Evolutionary conservation across 2,888 invertebrate genomes (phyloP).

Genomic region (Piscicola geometra): DNA sequence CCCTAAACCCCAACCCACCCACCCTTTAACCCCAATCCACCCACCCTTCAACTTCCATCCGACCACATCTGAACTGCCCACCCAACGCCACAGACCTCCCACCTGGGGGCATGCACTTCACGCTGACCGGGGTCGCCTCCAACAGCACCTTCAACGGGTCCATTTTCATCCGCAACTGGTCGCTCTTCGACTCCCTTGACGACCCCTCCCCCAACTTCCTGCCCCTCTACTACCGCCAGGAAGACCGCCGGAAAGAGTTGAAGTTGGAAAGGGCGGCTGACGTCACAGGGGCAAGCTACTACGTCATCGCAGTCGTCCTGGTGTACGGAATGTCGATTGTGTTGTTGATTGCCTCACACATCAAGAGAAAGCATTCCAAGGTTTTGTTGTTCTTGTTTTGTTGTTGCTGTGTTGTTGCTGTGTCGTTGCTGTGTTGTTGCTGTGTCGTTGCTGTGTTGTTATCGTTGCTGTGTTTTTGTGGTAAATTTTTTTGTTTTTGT

Average conservation of each 20-base stretch:
- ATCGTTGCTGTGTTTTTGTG: too few species aligned
- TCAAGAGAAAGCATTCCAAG: conserved; percentile 46
- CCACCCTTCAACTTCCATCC: neutral
- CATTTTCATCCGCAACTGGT: conserved; percentile 39
- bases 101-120: conserved; percentile 34
- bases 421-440: too few species aligned
- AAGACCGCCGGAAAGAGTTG: conserved; percentile 12
- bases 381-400: neutral
- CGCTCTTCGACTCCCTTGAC: conserved; percentile 16
- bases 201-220: neutral
- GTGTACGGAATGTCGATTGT: conserved; percentile 55
- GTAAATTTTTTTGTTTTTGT: too few species aligned
- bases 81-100: neutral
- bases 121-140: conserved; percentile 36
- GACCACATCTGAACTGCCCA: neutral
- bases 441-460: too few species aligned
- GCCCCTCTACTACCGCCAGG: neutral
- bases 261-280: conserved; percentile 26
- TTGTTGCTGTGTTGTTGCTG: conserved; percentile 16
- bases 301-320: conserved; percentile 54
- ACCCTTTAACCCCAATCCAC: neutral
- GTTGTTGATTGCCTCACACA: conserved; percentile 55
- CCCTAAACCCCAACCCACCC: neutral
- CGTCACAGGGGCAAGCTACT: conserved; percentile 50
- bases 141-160: conserved; percentile 42